phyloP scores from a whole-genome alignment of 2,797 vertebrate genomes.

The Hoplostethus atlanticus region DNA sequence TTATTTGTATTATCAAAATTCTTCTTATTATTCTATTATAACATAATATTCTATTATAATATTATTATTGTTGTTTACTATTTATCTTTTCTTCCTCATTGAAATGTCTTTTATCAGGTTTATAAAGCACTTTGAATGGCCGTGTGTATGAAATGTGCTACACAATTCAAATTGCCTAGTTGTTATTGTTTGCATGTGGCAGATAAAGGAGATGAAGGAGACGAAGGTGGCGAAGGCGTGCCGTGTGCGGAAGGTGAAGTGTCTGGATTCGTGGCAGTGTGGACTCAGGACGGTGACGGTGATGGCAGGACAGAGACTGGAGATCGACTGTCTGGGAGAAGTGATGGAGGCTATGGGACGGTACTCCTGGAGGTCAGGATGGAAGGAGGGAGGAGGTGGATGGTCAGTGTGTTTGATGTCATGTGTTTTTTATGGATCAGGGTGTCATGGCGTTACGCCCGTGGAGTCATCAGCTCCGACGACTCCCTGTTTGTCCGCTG shows the following conservation, averaged over 20 bases:
- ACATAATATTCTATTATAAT: too few relatives aligned
- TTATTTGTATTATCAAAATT: too few relatives aligned
- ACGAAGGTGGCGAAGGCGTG: conserved; percentile 69
- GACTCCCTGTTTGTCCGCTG: conserved; percentile 82
- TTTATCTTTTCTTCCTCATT: too few relatives aligned
- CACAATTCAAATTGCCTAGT: not conserved
- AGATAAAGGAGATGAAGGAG: too few relatives aligned
- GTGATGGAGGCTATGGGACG: conserved; percentile 64
- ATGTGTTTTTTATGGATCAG: conserved; percentile 20
- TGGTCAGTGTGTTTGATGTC: not conserved
- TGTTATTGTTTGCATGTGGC: not conserved
- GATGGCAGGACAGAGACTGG: conserved; percentile 72
- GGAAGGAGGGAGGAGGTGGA: too few relatives aligned
- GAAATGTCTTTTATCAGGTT: too few relatives aligned
- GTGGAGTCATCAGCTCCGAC: conserved; percentile 87
- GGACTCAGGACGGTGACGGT: conserved; percentile 85
- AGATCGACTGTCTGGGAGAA: conserved; percentile 84
- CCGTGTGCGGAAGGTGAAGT: conserved; percentile 63
- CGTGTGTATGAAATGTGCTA: too few relatives aligned
- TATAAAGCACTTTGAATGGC: too few relatives aligned
- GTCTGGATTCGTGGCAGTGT: conserved; percentile 85
- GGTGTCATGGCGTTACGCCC: conserved; percentile 86
- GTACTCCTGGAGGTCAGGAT: conserved; percentile 72
- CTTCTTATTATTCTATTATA: too few relatives aligned
- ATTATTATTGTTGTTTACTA: too few relatives aligned